Evolutionary conservation across 2,113 vertebrate genomes (phyloP).

Genomic region (Actenoides lindsayi): DNA sequence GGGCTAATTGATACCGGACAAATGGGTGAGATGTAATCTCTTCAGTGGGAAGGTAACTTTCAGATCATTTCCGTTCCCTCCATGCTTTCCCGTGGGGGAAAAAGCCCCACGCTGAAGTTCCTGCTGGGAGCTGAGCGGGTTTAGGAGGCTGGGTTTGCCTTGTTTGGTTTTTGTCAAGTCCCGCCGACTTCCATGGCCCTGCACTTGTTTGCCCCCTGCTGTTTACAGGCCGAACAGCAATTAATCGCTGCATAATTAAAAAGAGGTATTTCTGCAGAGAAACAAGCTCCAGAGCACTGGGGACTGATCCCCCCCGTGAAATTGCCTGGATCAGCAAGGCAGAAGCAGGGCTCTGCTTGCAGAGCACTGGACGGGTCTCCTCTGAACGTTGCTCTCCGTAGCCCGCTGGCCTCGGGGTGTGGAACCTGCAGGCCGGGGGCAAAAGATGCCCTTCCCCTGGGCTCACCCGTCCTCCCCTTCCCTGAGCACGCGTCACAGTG

Average conservation of each 20-base stretch:
- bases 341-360: too few species aligned
- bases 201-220: neutral
- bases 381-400: neutral
- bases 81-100: neutral
- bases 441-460: neutral
- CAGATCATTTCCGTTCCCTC: accelerated
- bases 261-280: too few species aligned
- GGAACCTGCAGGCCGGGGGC: neutral
- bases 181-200: neutral
- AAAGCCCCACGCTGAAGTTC: neutral
- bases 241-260: neutral
- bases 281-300: neutral
- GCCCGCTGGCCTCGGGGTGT: neutral
- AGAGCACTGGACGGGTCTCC: accelerated
- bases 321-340: accelerated
- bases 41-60: neutral
- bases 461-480: neutral
- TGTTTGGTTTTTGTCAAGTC: neutral
- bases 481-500: neutral
- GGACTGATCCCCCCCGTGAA: neutral
- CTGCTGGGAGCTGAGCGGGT: neutral
- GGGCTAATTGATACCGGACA: neutral
- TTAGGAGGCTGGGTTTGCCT: neutral
- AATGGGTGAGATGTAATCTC: accelerated
- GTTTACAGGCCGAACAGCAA: neutral